phyloP scores from a whole-genome alignment of 2,113 vertebrate species.

The Cebus imitator region DNA sequence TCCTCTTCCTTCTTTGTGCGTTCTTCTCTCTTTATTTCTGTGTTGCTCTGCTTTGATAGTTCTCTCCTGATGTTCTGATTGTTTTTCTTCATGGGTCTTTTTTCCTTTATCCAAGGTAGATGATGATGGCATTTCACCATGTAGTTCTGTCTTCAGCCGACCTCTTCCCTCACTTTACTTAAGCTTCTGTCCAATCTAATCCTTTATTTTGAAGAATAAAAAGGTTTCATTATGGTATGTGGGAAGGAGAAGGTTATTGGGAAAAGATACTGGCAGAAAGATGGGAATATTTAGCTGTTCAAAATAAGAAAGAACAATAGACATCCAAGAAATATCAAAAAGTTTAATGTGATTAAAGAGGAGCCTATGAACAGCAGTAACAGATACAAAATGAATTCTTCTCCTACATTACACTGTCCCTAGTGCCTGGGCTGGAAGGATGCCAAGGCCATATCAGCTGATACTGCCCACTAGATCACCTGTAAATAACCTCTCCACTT shows the following conservation, averaged over 20 bases:
- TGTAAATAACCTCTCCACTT: not conserved
- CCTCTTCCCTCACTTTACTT: not conserved
- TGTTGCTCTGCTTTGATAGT: rapidly evolving
- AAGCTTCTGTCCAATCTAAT: no score
- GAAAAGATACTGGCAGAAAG: not conserved
- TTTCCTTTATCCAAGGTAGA: not conserved
- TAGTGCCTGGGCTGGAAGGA: not conserved
- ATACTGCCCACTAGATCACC: not conserved
- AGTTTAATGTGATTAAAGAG: not conserved
- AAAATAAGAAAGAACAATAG: not conserved
- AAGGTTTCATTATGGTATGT: not conserved
- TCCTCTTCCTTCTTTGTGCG: not conserved
- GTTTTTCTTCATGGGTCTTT: no score
- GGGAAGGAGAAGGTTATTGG: rapidly evolving
- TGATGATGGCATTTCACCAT: not conserved
- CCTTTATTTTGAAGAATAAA: not conserved
- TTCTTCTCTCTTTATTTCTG: not conserved
- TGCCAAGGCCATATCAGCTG: not conserved
- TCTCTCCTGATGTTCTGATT: not conserved
- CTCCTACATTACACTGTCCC: not conserved
- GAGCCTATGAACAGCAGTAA: not conserved
- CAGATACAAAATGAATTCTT: not conserved
- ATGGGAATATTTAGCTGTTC: not conserved
- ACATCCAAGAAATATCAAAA: not conserved
- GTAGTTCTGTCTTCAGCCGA: not conserved